These are phyloP conservation scores for Caenorhabditis virilis DNA, from an alignment of 2,888 invertebrate species.

Conservation along the genomic window DNA sequence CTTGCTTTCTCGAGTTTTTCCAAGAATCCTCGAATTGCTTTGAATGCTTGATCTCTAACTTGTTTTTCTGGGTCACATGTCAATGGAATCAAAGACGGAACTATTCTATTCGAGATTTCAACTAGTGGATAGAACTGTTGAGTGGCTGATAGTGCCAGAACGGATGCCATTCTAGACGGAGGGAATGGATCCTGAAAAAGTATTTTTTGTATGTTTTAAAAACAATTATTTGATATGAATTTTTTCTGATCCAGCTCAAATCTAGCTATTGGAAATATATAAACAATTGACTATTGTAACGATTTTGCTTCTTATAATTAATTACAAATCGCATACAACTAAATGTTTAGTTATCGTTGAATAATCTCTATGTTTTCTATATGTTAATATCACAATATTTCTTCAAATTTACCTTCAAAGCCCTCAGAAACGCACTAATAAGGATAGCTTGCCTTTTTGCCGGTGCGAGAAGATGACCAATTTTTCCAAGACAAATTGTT, in stretches of 20 bases:
- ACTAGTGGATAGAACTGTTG: constrained; percentile 86
- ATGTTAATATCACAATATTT: too few species aligned
- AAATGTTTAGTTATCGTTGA: too few species aligned
- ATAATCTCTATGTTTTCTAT: too few species aligned
- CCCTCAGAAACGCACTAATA: constrained; percentile 56
- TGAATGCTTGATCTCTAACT: constrained; percentile 76
- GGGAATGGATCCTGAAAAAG: constrained; percentile 82
- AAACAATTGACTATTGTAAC: too few species aligned
- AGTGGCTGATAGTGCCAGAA: constrained; percentile 91
- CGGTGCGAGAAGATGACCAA: constrained; percentile 91
- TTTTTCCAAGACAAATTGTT: constrained; percentile 96
- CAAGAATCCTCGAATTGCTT: constrained; percentile 71
- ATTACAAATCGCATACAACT: too few species aligned
- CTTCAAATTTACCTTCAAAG: constrained; percentile 69
- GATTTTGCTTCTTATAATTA: too few species aligned
- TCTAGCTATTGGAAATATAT: too few species aligned
- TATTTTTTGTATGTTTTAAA: neutral
- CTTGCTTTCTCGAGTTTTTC: constrained; percentile 71
- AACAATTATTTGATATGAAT: too few species aligned
- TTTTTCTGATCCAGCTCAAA: too few species aligned
- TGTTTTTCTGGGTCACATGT: constrained; percentile 91
- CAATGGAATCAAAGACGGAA: constrained; percentile 89
- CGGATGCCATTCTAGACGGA: constrained; percentile 84
- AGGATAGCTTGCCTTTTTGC: constrained; percentile 89
- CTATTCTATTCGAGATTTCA: constrained; percentile 83